Percentiles rank a stretch among this genome's conserved stretches.
Conservation (phyloP, 2,888 invertebrate species). For the Dioctria linearis region DNA sequence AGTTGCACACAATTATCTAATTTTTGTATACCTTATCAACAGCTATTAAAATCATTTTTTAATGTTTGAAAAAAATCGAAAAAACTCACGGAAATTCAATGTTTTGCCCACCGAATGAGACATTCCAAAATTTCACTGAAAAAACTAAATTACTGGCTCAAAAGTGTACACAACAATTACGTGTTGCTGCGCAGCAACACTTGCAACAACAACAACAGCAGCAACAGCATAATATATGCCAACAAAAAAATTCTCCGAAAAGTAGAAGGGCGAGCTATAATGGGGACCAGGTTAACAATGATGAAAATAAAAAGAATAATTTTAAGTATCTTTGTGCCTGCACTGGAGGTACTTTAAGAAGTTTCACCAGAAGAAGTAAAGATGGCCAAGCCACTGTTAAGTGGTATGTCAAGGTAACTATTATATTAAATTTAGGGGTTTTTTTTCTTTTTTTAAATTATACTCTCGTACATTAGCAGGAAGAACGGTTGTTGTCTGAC, state of each 20-base stretch:
- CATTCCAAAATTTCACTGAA: conserved; percentile 62
- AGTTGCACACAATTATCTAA: neutral
- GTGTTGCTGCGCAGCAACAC: conserved; percentile 63
- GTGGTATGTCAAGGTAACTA: conserved; percentile 82
- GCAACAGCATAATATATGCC: conserved; percentile 56
- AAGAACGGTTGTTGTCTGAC: no score
- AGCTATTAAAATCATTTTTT: neutral
- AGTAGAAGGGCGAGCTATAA: conserved; percentile 20
- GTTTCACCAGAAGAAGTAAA: conserved; percentile 66
- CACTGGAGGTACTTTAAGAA: conserved; percentile 67
- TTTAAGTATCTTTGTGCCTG: conserved; percentile 68
- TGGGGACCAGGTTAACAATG: conserved; percentile 25
- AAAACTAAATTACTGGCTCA: conserved; percentile 67
- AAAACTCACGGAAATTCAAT: conserved; percentile 59
- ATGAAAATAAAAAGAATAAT: conserved; percentile 57
- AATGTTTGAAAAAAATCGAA: neutral
- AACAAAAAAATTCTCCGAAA: conserved; percentile 22
- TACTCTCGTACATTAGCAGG: no score
- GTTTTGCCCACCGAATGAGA: conserved; percentile 68
- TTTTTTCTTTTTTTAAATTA: neutral
- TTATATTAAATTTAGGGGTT: conserved; percentile 23
- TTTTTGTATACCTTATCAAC: conserved; percentile 9
- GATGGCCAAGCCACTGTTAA: conserved; percentile 70
- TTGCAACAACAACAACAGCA: conserved; percentile 61
- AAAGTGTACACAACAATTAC: conserved; percentile 66